Percentiles rank a stretch among this genome's conserved stretches.
Conservation (phyloP, 2,797 vertebrate species). For the Tragelaphus oryx region DNA sequence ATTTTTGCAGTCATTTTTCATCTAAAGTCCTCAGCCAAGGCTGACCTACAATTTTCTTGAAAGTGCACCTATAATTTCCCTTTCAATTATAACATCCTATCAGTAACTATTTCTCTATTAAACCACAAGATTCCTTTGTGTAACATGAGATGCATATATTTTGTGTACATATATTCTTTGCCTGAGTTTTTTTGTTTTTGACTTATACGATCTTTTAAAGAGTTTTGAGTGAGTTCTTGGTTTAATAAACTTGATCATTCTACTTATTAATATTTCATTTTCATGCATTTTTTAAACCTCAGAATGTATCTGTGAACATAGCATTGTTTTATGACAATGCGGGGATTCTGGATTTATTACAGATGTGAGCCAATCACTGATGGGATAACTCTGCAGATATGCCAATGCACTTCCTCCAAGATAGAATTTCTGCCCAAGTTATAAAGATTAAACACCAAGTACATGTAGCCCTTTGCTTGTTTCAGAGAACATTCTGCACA, state of each 20-base stretch:
- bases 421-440: neutral
- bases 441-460: neutral
- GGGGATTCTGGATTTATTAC: neutral
- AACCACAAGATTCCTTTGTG: neutral
- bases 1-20: neutral
- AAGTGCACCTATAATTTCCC: neutral
- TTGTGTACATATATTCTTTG: neutral
- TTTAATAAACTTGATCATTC: neutral
- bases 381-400: neutral
- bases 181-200: neutral
- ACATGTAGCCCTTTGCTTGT: neutral
- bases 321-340: neutral
- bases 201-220: neutral
- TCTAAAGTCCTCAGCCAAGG: neutral
- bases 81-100: neutral
- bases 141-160: neutral
- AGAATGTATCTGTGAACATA: neutral
- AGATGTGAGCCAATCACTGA: neutral
- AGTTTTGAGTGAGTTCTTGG: neutral
- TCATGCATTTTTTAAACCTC: neutral
- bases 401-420: neutral
- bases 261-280: neutral
- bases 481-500: neutral
- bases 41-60: neutral
- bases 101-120: neutral